Percentiles rank a stretch among this genome's conserved stretches.
Conservation (phyloP, 2,888 invertebrate species). For the Trisateles emortualis region DNA sequence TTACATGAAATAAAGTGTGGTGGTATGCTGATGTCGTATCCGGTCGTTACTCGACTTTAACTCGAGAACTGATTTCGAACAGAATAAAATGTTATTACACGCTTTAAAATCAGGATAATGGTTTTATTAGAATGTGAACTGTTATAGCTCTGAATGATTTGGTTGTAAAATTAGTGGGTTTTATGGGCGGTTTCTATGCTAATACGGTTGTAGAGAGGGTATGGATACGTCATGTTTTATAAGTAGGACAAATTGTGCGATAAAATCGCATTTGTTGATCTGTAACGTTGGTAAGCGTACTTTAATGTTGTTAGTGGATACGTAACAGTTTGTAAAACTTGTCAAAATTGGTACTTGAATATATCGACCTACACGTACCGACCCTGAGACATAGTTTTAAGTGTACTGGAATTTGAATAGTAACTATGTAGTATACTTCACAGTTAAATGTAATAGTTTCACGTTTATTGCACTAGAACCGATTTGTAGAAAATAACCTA, state of each 20-base stretch:
- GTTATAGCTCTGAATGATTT: conserved; percentile 35
- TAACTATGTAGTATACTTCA: too few relatives aligned
- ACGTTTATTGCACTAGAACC: too few relatives aligned
- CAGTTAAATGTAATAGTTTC: too few relatives aligned
- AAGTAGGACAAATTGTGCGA: background rate
- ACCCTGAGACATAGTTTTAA: too few relatives aligned
- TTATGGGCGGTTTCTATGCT: conserved; percentile 31
- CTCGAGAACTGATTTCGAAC: conserved; percentile 27
- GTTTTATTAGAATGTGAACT: conserved; percentile 34
- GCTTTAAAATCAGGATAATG: conserved; percentile 23
- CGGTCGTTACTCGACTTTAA: conserved; percentile 37
- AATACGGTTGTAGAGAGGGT: conserved; percentile 7
- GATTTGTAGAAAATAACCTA: too few relatives aligned
- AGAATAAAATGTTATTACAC: conserved; percentile 37
- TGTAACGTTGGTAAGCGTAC: too few relatives aligned
- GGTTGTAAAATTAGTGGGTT: conserved; percentile 31
- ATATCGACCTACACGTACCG: too few relatives aligned
- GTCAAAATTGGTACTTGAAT: too few relatives aligned
- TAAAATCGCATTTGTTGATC: background rate
- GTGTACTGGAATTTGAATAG: too few relatives aligned
- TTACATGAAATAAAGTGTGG: conserved; percentile 44
- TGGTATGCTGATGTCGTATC: conserved; percentile 46
- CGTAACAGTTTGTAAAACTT: too few relatives aligned
- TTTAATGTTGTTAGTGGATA: too few relatives aligned
- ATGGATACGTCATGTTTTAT: background rate